Base-by-base conservation (phyloP, 2,113 vertebrate species). In the Kryptolebias marmoratus region DNA sequence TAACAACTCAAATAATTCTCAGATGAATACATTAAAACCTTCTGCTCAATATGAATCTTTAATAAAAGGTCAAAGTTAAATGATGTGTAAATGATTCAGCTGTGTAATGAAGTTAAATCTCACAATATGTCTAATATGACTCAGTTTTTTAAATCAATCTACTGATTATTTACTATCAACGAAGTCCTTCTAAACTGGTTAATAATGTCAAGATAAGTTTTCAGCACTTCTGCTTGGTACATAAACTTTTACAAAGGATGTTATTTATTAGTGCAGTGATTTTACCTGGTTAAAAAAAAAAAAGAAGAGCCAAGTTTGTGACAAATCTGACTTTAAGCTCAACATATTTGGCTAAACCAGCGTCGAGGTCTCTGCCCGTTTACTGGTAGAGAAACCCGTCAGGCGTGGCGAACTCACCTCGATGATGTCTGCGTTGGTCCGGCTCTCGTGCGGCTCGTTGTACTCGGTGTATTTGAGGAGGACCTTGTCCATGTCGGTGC, bases 401-500 rank as follows among this genome's bases (percentile, higher is more conserved):
- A 42, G 18, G 27, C 32, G 14, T 1, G 44, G 45, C 49, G 11
- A 42, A 10, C 57, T 66, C 81, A 97, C 96, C 96, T 98, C 96
- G 0, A 98, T 96, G 83, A 98, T 98, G 83, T 98, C 96, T 0
- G 96, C 95, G 0, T 97, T 98, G 91, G 96, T 98, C 77, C 96
- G 91, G 90, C 96, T 97, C 94, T 98, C 96, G 0, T 98, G 96
- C 0, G 96, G 96, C 87, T 98, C 96, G 0, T 96, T 98, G 94
- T 98, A 97, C 92, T 98, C 96, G 0, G 96, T 98, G 93, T 98
- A 98, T 82, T 98, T 98, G 88, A 98, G 96, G 79, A 98, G 90
- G 75, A 98, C 96, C 86, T 97, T 98, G 93, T 97, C 96, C 96
- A 98, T 98, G 94, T 98, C 96, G 0, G 96, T 98, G 93, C 96